A percentile compares a stretch with the other conserved stretches of the same genome.
phyloP scores from a whole-genome alignment of 2,888 invertebrate genomes.

The Teleiodes luculella region DNA sequence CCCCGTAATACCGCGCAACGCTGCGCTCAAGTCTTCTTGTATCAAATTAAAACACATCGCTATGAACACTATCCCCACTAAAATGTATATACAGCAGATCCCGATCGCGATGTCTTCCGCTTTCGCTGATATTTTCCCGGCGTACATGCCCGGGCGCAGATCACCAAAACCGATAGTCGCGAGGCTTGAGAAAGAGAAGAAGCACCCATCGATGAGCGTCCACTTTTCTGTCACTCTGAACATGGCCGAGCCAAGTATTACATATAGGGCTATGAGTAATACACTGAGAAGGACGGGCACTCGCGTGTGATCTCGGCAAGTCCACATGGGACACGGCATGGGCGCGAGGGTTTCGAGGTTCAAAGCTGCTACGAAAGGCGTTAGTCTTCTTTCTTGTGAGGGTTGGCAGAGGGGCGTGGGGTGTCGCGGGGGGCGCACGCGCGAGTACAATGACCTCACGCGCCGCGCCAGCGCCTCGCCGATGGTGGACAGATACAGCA shows the following conservation, averaged over 20 bases:
- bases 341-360: constrained; percentile 61
- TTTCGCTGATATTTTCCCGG: constrained; percentile 64
- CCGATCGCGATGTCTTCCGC: constrained; percentile 84
- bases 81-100: constrained; percentile 88
- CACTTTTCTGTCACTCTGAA: constrained; percentile 95
- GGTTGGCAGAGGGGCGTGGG: constrained; percentile 25
- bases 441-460: constrained; percentile 85
- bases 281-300: constrained; percentile 94
- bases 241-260: constrained; percentile 92
- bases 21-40: constrained; percentile 83
- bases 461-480: constrained; percentile 90
- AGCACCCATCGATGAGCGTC: constrained; percentile 92
- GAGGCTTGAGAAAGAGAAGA: constrained; percentile 87
- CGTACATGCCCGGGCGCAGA: constrained; percentile 82
- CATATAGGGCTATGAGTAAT: constrained; percentile 90
- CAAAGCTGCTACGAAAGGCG: constrained; percentile 68
- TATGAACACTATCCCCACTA: constrained; percentile 90
- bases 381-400: constrained; percentile 39
- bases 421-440: constrained; percentile 43
- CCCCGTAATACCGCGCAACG: constrained; percentile 31
- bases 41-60: constrained; percentile 93
- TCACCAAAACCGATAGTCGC: constrained; percentile 93
- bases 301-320: constrained; percentile 80
- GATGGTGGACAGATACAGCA: constrained; percentile 92
- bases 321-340: constrained; percentile 51